Conservation (phyloP, 30 jellyfish, hydroid and myxozoan species). For the Aurelia sp. region DNA sequence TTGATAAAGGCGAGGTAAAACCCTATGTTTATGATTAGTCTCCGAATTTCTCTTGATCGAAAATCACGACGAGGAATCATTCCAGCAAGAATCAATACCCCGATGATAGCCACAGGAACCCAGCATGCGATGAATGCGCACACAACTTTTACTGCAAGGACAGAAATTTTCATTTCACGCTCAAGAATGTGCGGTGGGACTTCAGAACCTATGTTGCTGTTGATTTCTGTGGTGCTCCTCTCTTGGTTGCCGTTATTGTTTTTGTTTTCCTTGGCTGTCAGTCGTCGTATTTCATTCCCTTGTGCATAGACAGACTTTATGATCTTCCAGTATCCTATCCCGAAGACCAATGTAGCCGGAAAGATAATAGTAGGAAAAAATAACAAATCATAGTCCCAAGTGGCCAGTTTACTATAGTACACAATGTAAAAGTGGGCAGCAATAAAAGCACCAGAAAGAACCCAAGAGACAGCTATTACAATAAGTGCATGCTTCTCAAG, state of each 20-base stretch:
- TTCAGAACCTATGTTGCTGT: too few species aligned
- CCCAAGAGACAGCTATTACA: constrained; percentile 25
- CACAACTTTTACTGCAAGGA: constrained; percentile 41
- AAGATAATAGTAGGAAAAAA: constrained; percentile 12
- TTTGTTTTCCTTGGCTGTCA: too few species aligned
- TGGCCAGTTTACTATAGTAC: neutral
- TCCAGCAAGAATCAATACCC: neutral
- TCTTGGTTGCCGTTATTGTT: too few species aligned
- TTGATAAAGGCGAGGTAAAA: constrained; percentile 49
- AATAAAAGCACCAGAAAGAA: constrained; percentile 8
- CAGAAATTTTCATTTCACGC: constrained; percentile 51
- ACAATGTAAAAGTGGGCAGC: neutral
- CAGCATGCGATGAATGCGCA: constrained; percentile 58
- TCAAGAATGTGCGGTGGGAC: constrained; percentile 12
- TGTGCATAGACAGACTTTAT: neutral
- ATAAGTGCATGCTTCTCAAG: neutral
- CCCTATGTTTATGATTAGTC: neutral
- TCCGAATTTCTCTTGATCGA: too few species aligned
- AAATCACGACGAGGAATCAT: too few species aligned
- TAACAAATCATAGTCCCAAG: constrained; percentile 8
- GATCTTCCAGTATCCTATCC: neutral
- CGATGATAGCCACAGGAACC: constrained; percentile 60
- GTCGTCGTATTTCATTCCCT: constrained; percentile 10
- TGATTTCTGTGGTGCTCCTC: too few species aligned
- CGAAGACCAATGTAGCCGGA: constrained; percentile 24